Conservation (phyloP, 2,888 invertebrate genomes). For the Cheilosia grossa region DNA sequence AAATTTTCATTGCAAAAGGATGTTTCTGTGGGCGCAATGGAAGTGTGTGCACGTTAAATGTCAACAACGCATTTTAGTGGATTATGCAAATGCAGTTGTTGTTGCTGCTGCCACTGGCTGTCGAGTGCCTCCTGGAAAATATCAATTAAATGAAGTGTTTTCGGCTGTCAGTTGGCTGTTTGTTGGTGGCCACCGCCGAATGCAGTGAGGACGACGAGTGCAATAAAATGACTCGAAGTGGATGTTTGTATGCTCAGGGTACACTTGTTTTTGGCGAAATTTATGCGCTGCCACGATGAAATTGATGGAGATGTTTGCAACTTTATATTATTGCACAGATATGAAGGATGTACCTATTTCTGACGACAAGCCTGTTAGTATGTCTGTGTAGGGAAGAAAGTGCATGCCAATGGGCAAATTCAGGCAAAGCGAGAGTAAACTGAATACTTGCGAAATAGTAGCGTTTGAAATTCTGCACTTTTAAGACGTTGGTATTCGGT, state of each 20-base stretch:
- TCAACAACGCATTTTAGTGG: constrained; percentile 72
- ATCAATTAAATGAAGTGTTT: constrained; percentile 68
- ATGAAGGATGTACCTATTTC: too few relatives aligned
- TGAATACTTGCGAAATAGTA: too few relatives aligned
- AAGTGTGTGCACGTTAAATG: constrained; percentile 65
- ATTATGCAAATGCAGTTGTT: constrained; percentile 66
- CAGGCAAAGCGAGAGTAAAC: too few relatives aligned
- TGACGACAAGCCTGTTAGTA: too few relatives aligned
- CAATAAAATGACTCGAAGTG: not conserved
- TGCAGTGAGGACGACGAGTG: not conserved
- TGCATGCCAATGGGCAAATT: too few relatives aligned
- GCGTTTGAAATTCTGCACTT: too few relatives aligned
- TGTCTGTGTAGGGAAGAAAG: too few relatives aligned
- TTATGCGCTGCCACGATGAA: not conserved
- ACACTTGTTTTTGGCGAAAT: not conserved
- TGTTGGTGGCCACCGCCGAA: not conserved
- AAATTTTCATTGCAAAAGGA: constrained; percentile 56
- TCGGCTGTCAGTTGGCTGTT: not conserved
- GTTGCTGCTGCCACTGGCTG: not conserved
- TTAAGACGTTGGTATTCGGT: too few relatives aligned
- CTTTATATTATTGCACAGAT: not conserved
- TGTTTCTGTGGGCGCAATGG: constrained; percentile 8
- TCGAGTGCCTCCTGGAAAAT: constrained; percentile 35
- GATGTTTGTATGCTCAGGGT: not conserved
- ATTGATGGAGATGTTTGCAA: not conserved